Base-by-base conservation (phyloP, 2,797 vertebrate genomes). In the Oreochromis mossambicus region DNA sequence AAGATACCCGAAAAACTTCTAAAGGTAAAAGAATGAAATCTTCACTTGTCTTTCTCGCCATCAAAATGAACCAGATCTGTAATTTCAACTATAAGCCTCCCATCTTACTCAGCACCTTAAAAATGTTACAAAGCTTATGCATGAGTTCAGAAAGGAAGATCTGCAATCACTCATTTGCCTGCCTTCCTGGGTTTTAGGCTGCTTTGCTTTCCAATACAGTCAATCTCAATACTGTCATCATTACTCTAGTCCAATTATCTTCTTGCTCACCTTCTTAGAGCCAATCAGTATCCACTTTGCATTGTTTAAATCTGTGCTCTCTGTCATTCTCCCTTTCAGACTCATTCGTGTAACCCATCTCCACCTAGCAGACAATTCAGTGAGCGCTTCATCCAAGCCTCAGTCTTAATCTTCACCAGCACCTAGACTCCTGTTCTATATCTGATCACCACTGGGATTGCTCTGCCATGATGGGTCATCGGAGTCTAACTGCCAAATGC, bases 231-330 rank as follows among this genome's bases (percentile, higher is more conserved):
- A 61, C 56, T 34, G 56, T 61, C 29, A 61, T 61, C 1, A 34
- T 0, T 61, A 61, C 56, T 61, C 15, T 11, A 34, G 5, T 34
- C 29, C 34, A 38, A 21, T 63, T 63, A 5, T 38, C 17, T 63
- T 8, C 17, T 38, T 38, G 7, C 19, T 11, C 0, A 0, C 19
- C 11, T 38, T 63, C 0, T 63, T 63, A 38, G 61, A 38, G 4
- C 61, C 61, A 63, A 63, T 63, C 34, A 1, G 34, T 13, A 38
- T 63, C 61, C 61, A 63, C 19, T 63, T 63, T 63, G 34, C 0
- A 1, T 0, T 63, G 58, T 63, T 63, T 63, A 63, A 13, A 38
- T 63, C 58, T 19, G 11, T 4, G 11, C 11, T 38, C 34, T 0
- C 34, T 2, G 34, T 38, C 11, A 0, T 13, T 63, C 19, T 63